These are phyloP conservation scores for Rhynchophorus ferrugineus DNA, from an alignment of 1,140 invertebrate species.

Conservation along the genomic window DNA sequence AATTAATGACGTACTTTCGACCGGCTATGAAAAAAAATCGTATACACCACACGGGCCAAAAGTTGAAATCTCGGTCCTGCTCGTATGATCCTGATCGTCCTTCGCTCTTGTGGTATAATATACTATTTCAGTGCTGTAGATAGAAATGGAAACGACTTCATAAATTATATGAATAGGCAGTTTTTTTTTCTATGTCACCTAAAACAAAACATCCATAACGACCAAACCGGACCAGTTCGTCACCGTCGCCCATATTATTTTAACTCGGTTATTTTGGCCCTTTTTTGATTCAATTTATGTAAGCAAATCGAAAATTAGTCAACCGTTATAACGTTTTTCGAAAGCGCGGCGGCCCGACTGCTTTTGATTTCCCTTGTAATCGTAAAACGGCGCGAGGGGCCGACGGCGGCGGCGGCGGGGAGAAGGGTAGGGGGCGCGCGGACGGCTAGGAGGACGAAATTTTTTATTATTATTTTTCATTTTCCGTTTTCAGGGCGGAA, in stretches of 20 bases:
- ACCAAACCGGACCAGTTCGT: slow-evolving; percentile 6
- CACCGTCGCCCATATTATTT: slow-evolving; percentile 11
- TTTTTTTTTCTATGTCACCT: too few relatives aligned
- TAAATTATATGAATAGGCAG: too few relatives aligned
- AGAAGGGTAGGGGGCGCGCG: background rate
- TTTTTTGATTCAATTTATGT: slow-evolving; percentile 29
- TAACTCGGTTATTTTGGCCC: slow-evolving; percentile 22
- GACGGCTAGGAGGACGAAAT: background rate
- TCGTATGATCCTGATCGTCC: too few relatives aligned
- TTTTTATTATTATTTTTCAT: slow-evolving; percentile 8
- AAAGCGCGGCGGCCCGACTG: slow-evolving; percentile 19
- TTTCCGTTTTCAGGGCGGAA: slow-evolving; percentile 1
- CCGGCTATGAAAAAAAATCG: too few relatives aligned
- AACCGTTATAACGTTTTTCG: slow-evolving; percentile 23
- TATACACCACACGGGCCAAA: too few relatives aligned
- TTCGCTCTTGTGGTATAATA: too few relatives aligned
- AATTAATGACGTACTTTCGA: too few relatives aligned
- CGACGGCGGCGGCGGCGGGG: background rate
- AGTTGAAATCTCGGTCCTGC: too few relatives aligned
- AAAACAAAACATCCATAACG: too few relatives aligned
- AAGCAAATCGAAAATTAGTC: slow-evolving; percentile 30
- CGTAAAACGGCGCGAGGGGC: slow-evolving; percentile 22
- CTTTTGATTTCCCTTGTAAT: slow-evolving; percentile 28
- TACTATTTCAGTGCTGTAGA: too few relatives aligned
- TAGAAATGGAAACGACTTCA: too few relatives aligned